A percentile compares a stretch with the other conserved stretches of the same genome.
phyloP scores from a whole-genome alignment of 2,888 invertebrate genomes.

The Perizoma flavofasciatum region DNA sequence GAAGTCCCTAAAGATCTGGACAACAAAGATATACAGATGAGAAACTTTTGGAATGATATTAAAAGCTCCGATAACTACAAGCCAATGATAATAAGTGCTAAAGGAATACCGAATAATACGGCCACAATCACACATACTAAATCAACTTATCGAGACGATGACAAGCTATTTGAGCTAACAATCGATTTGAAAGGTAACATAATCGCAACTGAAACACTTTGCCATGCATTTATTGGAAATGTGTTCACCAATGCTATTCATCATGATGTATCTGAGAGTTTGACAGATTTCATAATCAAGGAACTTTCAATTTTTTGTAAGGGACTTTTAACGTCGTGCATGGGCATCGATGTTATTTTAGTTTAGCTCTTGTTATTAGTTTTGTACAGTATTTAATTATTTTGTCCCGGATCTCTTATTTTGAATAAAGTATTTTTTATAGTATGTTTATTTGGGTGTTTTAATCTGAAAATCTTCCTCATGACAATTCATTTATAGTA shows the following conservation, averaged over 20 bases:
- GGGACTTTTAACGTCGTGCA: slow-evolving; percentile 69
- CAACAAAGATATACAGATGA: slow-evolving; percentile 18
- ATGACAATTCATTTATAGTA: too few species aligned
- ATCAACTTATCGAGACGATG: slow-evolving; percentile 30
- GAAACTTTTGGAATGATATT: slow-evolving; percentile 24
- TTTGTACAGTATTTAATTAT: slow-evolving; percentile 9
- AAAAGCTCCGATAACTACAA: slow-evolving; percentile 35
- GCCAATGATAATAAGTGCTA: slow-evolving; percentile 47
- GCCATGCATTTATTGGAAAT: slow-evolving; percentile 74
- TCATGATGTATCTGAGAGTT: slow-evolving; percentile 52
- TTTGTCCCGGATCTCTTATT: slow-evolving; percentile 1
- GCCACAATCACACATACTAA: slow-evolving; percentile 2
- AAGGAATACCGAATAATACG: slow-evolving; percentile 39
- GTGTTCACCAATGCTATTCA: slow-evolving; percentile 64
- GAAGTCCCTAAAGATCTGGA: slow-evolving; percentile 20
- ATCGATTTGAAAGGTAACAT: slow-evolving; percentile 74
- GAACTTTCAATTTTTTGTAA: slow-evolving; percentile 75
- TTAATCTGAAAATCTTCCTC: too few species aligned
- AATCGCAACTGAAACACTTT: slow-evolving; percentile 64
- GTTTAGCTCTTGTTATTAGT: slow-evolving; percentile 44
- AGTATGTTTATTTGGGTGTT: slow-evolving; percentile 34
- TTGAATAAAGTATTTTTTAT: slow-evolving; percentile 4
- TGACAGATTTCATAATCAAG: slow-evolving; percentile 68
- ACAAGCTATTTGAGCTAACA: slow-evolving; percentile 47
- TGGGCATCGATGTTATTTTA: slow-evolving; percentile 72